Conservation (phyloP, 2,113 vertebrate species). For the Pholis gunnellus region DNA sequence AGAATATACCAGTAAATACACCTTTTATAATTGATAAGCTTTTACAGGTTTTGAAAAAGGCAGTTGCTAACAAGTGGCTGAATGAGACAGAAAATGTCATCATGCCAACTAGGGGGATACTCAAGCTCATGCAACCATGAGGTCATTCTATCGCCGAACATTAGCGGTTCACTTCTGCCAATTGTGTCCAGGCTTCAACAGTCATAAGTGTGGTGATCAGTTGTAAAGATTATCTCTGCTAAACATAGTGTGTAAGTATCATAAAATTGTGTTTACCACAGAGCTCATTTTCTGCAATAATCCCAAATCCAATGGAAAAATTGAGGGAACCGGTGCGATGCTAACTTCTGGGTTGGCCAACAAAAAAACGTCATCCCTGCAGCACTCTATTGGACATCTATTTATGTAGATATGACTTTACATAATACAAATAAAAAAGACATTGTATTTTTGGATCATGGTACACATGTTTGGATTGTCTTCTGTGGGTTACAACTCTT, state of each 20-base stretch:
- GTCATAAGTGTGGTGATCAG: not conserved
- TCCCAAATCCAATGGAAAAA: not conserved
- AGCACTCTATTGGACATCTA: no score
- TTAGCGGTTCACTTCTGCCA: not conserved
- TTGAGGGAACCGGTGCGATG: not conserved
- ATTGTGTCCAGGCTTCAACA: not conserved
- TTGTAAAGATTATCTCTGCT: not conserved
- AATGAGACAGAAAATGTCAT: no score
- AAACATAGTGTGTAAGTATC: not conserved
- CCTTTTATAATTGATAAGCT: not conserved
- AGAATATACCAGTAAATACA: not conserved
- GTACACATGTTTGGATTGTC: not conserved
- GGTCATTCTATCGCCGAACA: no score
- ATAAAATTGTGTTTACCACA: not conserved
- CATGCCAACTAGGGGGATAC: no score
- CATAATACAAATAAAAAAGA: not conserved
- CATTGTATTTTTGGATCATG: not conserved
- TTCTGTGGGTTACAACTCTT: not conserved
- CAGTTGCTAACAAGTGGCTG: no score
- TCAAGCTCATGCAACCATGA: no score
- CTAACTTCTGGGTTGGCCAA: not conserved
- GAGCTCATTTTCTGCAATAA: not conserved
- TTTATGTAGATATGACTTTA: not conserved
- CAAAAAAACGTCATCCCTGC: no score
- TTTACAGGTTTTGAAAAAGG: no score